These are phyloP conservation scores for Parauchenoglanis ngamensis DNA, from an alignment of 2,797 vertebrate genomes.

Conservation along the genomic window DNA sequence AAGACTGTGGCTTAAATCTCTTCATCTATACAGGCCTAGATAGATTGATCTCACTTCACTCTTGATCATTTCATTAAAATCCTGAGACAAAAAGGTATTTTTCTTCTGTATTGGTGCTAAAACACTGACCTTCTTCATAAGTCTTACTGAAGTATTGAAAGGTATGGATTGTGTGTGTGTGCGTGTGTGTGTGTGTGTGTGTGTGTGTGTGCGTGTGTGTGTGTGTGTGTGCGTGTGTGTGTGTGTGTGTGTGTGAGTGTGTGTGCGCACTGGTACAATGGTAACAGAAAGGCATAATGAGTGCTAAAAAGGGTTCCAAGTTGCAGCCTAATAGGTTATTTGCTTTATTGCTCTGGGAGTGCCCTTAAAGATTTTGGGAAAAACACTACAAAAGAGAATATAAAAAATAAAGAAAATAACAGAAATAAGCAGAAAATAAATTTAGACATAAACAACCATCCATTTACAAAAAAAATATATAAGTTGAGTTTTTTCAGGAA, in stretches of 20 bases:
- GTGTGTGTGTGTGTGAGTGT: not conserved
- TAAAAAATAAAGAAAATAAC: too few species aligned
- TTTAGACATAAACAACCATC: not conserved
- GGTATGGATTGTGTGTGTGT: not conserved
- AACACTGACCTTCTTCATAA: slow-evolving; percentile 1
- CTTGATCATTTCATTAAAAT: slow-evolving; percentile 58
- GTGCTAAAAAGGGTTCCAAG: not conserved
- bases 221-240: not conserved
- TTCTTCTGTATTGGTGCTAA: slow-evolving; percentile 2
- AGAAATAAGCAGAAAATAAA: not conserved
- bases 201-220: not conserved
- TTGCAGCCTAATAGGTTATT: not conserved
- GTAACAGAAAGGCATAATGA: not conserved
- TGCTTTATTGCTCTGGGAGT: not conserved
- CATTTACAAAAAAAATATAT: not conserved
- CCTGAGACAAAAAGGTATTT: slow-evolving; percentile 51
- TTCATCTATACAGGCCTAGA: slow-evolving; percentile 67
- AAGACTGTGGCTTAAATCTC: slow-evolving; percentile 28
- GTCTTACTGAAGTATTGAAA: not conserved
- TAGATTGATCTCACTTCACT: slow-evolving; percentile 55
- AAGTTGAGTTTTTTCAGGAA: not conserved
- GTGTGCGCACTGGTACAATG: not conserved
- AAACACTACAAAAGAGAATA: not conserved
- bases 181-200: not conserved
- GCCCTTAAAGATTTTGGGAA: not conserved